Evolutionary conservation across 1,140 invertebrate species (phyloP), one percentile per base, ranked within the genome.

Genomic region (Penaeus indicus): DNA sequence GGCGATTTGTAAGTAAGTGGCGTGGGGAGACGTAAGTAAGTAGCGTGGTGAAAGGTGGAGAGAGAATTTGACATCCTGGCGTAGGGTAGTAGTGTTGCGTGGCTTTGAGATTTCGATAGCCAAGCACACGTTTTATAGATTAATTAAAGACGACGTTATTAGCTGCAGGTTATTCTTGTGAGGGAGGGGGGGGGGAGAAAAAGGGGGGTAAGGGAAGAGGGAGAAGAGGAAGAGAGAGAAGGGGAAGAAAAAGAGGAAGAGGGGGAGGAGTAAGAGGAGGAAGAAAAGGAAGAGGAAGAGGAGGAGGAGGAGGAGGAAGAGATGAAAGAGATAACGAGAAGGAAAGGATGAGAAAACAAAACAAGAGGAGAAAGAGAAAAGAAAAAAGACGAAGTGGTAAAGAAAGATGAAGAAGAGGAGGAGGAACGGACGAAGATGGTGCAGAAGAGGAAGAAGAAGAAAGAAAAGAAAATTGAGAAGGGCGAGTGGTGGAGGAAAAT

Each of bases 271-370:
- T 61, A 72, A 78, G 81, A 62, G 64, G 63, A 69, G 63, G 67
- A 38, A 85, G 69, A 85, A 32, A 84, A n/a, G 67, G 82, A 84
- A 62, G 47, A 63, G 69, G 64, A 84, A 32, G 69, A 63, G 69
- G 83, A 84, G 83, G 42, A 27, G 42, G 83, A 84, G 83, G 69
- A 63, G 69, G 83, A 84, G 63, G 69, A 63, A 84, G 81, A 84
- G 63, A 85, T 67, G 25, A 11, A 13, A 1, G 11, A 8, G 19
- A 4, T 19, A 32, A 42, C 8, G 4, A 60, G 18, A 64, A 60
- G 61, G 27, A 38, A 85, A 38, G 22, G 69, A 78, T 13, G 77
- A 47, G 64, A 61, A 78, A 25, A 80, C n/a, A 75, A 7, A 85
- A 19, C 54, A 62, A 62, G 60, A 62, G 27, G n/a, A 38, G 25